Base-by-base conservation (phyloP, 2,797 vertebrate species). In the Phyllotis vaccarum region DNA sequence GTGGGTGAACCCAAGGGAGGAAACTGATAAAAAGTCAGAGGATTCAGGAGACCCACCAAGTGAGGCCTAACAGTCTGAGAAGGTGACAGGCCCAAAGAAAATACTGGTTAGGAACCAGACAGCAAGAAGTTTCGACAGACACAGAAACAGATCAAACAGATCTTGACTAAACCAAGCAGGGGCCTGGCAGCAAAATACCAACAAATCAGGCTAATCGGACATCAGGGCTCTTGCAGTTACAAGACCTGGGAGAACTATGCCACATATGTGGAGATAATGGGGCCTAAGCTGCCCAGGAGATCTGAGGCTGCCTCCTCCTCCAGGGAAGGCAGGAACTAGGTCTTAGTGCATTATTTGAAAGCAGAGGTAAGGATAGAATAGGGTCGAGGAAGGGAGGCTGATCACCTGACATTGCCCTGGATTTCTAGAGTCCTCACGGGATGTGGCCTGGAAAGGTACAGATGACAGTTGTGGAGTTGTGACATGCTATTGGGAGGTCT, bases 351-450 rank as follows among this genome's bases (percentile, higher is more conserved):
- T 10, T 11, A 49, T 34, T 58, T 29, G 16, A 52, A 72, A 80
- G 19, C 29, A 46, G 40, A n/a, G 54, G 21, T 52, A 68, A 90
- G 85, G 29, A 19, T 70, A 29, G 60, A 79, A 74, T 14, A 74
- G 37, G 68, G 24, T 29, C 3, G 0, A 0, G 4, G 5, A 68
- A 56, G 6, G 19, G 31, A 49, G 27, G 10, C 17, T 21, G 74
- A 81, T 34, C n/a, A 29, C 9, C 3, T 46, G 78, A 37, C 8
- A 12, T 5, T 0, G 1, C 6, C 68, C 21, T 66, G 88, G 58
- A 64, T 17, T 75, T 81, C 66, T n/a, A 56, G 58, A 37, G 22
- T 60, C 82, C 58, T 81, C 78, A 19, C 0, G 74, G 90, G 10
- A 54, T 34, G 78, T 17, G 49, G 58, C 5, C 24, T 72, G 64